Conservation (phyloP, 2,113 vertebrate species). For the Rallus limicola region DNA sequence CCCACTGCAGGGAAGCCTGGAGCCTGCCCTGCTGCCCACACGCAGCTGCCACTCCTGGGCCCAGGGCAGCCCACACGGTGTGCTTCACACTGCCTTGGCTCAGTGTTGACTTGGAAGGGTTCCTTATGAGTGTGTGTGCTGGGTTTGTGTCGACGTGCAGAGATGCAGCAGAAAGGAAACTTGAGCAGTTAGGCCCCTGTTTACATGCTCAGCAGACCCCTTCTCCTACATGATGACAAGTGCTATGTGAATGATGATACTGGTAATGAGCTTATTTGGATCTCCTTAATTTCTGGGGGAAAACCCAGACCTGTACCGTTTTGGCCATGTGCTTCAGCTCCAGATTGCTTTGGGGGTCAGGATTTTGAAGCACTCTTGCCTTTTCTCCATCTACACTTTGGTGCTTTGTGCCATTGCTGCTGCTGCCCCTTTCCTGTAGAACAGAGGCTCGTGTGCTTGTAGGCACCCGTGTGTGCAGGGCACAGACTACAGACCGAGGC, state of each 20-base stretch:
- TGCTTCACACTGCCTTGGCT: background rate
- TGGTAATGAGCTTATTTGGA: background rate
- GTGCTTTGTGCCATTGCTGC: background rate
- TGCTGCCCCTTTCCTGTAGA: background rate
- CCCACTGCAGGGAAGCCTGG: background rate
- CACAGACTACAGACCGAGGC: background rate
- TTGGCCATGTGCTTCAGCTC: background rate
- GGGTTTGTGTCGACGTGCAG: accelerated
- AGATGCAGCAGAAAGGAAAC: background rate
- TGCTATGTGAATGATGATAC: background rate
- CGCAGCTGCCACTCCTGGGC: background rate
- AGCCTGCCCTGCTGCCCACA: background rate
- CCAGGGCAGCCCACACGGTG: accelerated
- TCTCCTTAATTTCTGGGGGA: background rate
- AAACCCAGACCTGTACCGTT: accelerated
- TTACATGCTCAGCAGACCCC: accelerated
- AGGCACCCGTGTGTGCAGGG: too few species aligned
- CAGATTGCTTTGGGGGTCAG: background rate
- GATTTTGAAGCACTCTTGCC: background rate
- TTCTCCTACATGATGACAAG: accelerated
- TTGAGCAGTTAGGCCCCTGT: background rate
- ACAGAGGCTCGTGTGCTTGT: background rate
- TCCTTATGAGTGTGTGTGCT: accelerated
- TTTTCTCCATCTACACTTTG: accelerated
- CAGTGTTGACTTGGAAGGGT: background rate